Evolutionary conservation across 2,113 vertebrate species (phyloP), one percentile per base, ranked within the genome.

Genomic region (Cacatua alba): DNA sequence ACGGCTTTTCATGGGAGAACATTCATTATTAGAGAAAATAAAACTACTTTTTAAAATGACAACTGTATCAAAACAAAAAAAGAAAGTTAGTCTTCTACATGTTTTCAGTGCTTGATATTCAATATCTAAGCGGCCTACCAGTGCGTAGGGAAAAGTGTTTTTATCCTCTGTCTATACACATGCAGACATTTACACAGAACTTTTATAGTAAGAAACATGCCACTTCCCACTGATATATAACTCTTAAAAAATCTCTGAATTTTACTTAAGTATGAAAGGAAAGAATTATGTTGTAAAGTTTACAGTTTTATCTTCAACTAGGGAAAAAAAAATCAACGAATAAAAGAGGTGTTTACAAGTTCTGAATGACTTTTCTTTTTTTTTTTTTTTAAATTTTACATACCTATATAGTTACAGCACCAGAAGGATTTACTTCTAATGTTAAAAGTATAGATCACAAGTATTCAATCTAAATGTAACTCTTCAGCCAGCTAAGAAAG

Each of bases 31-130:
- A n/a, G 11, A 15, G 29, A 69, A 35, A 60, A 46, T 8, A 84
- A 60, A 80, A 7, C 2, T 37, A 17, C 7, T 52, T 65, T 51
- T 44, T 7, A 8, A 76, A 76, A 62, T 26, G 0, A 39, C 48
- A 44, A 67, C 20, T 62, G 2, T 5, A 2, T 8, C 35, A 1
- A 43, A 62, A 64, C 59, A 18, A 5, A 46, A 3, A 48, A n/a
- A 43, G 0, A 35, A 72, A 35, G 5, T 21, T 65, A 21, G 0
- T 48, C 17, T 41, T 2, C 14, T 59, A 4, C 37, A 7, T 44
- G 17, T 70, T 76, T 92, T 75, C 19, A 49, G 7, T 65, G 16
- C 7, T 26, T 39, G 10, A 35, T 41, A 25, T 1, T 39, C 7
- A 55, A 13, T 37, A 70, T 53, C 5, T 11, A 37, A 39, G 11